Evolutionary conservation across 2,797 vertebrate genomes (phyloP).

Genomic region (Cygnus olor): DNA sequence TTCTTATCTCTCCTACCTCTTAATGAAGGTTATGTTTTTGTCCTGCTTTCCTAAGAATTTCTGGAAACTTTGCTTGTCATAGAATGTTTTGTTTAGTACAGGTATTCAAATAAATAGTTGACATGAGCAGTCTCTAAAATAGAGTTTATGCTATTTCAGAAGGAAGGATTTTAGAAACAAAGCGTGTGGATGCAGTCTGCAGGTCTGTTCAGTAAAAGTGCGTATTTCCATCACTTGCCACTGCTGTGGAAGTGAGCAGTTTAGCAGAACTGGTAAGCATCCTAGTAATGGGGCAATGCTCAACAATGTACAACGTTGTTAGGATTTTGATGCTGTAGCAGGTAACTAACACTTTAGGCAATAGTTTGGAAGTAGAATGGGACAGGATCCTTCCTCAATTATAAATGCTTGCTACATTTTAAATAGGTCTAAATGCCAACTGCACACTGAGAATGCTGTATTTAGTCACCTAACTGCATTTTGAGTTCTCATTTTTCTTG

Average conservation of each 20-base stretch:
- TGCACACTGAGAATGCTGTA: background rate
- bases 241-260: background rate
- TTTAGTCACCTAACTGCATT: background rate
- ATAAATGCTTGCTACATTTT: background rate
- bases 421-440: background rate
- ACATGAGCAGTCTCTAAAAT: background rate
- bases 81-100: background rate
- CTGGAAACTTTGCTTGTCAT: background rate
- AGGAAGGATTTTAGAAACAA: background rate
- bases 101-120: background rate
- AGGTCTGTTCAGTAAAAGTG: background rate
- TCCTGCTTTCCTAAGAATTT: background rate
- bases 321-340: background rate
- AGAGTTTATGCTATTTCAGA: background rate
- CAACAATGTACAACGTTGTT: background rate
- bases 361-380: background rate
- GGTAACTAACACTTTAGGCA: background rate
- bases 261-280: background rate
- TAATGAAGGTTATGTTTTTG: background rate
- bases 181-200: background rate
- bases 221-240: background rate
- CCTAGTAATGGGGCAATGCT: background rate
- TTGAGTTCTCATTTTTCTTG: background rate
- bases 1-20: background rate
- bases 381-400: background rate